Evolutionary conservation across 1,140 invertebrate genomes (phyloP).

Genomic region (Drosophila orosa): DNA sequence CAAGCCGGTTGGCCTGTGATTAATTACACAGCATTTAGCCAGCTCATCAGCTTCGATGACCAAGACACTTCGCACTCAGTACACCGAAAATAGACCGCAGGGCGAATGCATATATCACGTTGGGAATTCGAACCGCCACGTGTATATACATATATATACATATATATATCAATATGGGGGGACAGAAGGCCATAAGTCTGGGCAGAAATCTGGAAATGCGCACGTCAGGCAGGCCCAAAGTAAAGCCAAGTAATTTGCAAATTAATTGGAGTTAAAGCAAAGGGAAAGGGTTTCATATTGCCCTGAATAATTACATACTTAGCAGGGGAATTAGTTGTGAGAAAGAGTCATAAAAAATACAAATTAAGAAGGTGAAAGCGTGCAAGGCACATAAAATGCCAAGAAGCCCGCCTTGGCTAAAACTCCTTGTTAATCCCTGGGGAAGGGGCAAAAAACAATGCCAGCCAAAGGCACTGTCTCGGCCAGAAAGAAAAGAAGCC

Average conservation of each 20-base stretch:
- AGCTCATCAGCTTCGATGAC: constrained; percentile 50
- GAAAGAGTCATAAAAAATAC: neutral
- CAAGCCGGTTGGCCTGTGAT: constrained; percentile 30
- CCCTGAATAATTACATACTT: neutral
- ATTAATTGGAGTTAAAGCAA: constrained; percentile 6
- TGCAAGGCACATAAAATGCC: neutral
- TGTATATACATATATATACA: neutral
- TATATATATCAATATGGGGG: neutral
- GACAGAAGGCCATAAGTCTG: constrained; percentile 6
- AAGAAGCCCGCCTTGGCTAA: neutral
- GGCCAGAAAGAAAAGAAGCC: neutral
- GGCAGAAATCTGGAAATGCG: constrained; percentile 7
- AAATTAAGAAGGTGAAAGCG: neutral
- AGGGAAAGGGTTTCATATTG: neutral
- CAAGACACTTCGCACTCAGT: constrained; percentile 27
- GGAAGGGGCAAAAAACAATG: neutral
- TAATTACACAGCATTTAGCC: constrained; percentile 52
- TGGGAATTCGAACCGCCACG: constrained; percentile 1
- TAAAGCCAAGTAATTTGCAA: constrained; percentile 6
- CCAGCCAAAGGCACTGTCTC: neutral
- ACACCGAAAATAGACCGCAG: constrained; percentile 13
- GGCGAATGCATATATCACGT: constrained; percentile 30
- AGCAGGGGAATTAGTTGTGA: neutral
- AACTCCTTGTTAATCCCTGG: neutral
- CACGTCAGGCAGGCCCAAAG: constrained; percentile 10